These are phyloP conservation scores for Spinus olivaceus DNA, from an alignment of 2,797 vertebrate species.

Conservation along the genomic window DNA sequence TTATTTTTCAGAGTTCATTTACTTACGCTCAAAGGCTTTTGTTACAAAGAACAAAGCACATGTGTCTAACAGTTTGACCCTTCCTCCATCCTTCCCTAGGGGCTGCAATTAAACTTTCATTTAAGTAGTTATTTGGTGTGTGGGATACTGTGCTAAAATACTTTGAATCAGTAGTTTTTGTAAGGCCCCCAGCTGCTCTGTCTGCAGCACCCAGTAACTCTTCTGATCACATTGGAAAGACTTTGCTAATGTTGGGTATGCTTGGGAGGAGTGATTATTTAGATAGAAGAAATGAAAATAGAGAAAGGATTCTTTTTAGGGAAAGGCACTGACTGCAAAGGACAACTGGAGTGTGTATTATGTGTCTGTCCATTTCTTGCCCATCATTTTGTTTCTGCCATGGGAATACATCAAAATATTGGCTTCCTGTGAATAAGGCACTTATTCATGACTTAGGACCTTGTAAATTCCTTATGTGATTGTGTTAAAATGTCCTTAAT, in stretches of 20 bases:
- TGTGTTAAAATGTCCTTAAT: constrained; percentile 40
- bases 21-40: constrained; percentile 51
- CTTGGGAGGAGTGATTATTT: constrained; percentile 35
- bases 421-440: constrained; percentile 45
- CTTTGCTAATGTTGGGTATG: background rate
- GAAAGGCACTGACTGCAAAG: constrained; percentile 35
- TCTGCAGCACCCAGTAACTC: constrained; percentile 25
- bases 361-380: constrained; percentile 32
- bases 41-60: constrained; percentile 63
- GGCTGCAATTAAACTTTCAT: constrained; percentile 63
- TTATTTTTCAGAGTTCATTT: constrained; percentile 56
- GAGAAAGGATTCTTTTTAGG: background rate
- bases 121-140: constrained; percentile 54
- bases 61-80: constrained; percentile 59
- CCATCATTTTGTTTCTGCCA: constrained; percentile 28
- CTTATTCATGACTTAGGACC: constrained; percentile 40
- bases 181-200: constrained; percentile 44
- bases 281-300: constrained; percentile 43
- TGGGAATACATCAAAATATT: constrained; percentile 51
- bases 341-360: constrained; percentile 34
- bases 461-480: constrained; percentile 55
- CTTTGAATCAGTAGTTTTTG: constrained; percentile 36
- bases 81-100: constrained; percentile 47
- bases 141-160: constrained; percentile 40
- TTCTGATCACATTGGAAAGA: constrained; percentile 17